phyloP scores from a whole-genome alignment of 2,113 vertebrate species.

The Hyla sarda region DNA sequence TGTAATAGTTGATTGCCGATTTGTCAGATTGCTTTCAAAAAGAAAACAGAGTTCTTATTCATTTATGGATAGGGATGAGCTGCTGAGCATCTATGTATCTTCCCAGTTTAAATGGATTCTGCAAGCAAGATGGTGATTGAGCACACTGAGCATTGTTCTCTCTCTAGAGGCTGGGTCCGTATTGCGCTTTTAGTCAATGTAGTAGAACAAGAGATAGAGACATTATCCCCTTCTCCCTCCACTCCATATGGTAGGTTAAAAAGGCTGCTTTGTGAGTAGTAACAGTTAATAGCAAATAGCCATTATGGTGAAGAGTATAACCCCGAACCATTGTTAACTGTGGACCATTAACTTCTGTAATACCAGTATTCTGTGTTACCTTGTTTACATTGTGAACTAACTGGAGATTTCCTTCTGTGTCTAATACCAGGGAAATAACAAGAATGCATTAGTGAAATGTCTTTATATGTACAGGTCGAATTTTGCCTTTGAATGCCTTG shows the following conservation, averaged over 20 bases:
- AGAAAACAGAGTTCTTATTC: background rate
- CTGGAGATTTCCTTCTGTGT: background rate
- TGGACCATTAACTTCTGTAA: slow-evolving; percentile 36
- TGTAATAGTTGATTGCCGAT: background rate
- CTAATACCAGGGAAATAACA: background rate
- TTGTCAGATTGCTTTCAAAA: background rate
- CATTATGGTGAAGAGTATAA: slow-evolving; percentile 19
- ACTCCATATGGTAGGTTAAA: background rate
- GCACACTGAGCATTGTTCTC: background rate
- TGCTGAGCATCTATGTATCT: background rate
- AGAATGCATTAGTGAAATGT: background rate
- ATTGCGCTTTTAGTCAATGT: slow-evolving; percentile 15
- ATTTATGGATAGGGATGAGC: background rate
- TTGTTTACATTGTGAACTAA: slow-evolving; percentile 30
- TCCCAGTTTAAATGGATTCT: background rate
- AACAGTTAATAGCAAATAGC: background rate
- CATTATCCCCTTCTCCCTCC: background rate
- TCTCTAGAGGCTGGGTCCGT: background rate
- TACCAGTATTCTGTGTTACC: background rate
- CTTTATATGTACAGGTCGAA: background rate
- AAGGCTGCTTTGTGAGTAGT: background rate
- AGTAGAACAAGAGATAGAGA: background rate
- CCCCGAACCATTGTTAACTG: background rate
- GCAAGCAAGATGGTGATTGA: background rate
- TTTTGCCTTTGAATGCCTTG: background rate